phyloP scores from a whole-genome alignment of 2,797 vertebrate genomes.

The Momotus momota region DNA sequence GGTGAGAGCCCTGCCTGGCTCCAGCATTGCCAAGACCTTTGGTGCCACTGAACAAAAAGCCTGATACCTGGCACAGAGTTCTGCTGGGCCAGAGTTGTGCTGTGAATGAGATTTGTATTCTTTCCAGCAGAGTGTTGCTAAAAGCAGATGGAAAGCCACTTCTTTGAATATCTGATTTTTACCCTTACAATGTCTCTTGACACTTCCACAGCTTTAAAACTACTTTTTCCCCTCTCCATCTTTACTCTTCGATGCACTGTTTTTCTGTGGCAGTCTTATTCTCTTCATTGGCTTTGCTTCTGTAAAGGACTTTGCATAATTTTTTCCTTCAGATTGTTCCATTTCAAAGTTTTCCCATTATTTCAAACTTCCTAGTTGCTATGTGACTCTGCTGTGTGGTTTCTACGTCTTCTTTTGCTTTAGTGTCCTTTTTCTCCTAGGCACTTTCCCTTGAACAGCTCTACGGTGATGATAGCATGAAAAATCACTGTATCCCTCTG shows the following conservation, averaged over 20 bases:
- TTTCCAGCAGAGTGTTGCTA: not conserved
- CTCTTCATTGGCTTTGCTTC: not conserved
- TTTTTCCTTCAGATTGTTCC: not conserved
- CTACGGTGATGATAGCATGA: not conserved
- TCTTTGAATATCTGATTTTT: not conserved
- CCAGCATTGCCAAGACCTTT: not conserved
- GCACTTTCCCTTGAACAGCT: not conserved
- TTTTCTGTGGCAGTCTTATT: not conserved
- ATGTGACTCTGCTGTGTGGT: not conserved
- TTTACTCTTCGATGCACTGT: not conserved
- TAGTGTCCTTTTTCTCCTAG: not conserved
- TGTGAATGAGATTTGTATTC: not conserved
- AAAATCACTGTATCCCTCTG: not conserved
- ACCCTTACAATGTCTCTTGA: not conserved
- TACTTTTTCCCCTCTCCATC: not conserved
- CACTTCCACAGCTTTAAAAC: not conserved
- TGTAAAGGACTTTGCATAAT: not conserved
- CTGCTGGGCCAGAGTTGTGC: not conserved
- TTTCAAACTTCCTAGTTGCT: not conserved
- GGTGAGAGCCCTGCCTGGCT: not conserved
- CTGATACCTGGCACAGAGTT: not conserved
- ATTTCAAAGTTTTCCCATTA: not conserved
- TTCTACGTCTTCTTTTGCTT: conserved; percentile 19
- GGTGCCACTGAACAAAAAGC: not conserved
- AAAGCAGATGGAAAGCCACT: not conserved